These are phyloP conservation scores for Hemiscyllium ocellatum DNA, from an alignment of 2,113 vertebrate species.

Conservation along the genomic window DNA sequence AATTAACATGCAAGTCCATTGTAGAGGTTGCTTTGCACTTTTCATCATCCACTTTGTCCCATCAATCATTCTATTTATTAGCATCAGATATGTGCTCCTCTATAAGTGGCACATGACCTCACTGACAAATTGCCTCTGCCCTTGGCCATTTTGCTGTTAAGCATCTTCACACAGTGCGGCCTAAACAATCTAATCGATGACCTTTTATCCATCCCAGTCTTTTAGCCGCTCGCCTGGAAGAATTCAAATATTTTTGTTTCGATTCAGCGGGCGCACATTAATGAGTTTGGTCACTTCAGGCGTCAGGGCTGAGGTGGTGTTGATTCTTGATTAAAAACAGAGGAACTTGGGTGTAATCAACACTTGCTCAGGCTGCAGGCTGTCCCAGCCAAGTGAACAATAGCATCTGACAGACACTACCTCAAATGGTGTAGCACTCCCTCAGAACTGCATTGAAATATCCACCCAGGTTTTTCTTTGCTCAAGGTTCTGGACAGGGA, in stretches of 20 bases:
- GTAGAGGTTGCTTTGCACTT: background rate
- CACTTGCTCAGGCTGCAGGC: background rate
- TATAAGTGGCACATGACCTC: background rate
- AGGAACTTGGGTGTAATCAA: background rate
- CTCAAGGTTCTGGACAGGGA: background rate
- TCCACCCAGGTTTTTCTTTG: background rate
- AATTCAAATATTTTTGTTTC: background rate
- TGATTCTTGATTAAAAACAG: background rate
- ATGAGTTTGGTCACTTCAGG: background rate
- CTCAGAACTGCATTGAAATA: background rate
- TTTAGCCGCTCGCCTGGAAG: background rate
- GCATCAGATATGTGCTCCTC: background rate
- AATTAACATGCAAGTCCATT: conserved; percentile 24
- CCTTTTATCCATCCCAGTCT: background rate
- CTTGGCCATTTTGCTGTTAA: background rate
- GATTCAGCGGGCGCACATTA: background rate
- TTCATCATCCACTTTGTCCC: conserved; percentile 19
- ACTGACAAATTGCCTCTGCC: background rate
- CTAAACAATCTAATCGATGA: background rate
- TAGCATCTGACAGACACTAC: background rate
- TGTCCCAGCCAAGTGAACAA: no score
- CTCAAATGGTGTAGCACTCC: no score
- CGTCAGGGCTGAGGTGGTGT: background rate
- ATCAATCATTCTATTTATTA: conserved; percentile 33
- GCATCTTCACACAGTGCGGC: background rate